These are phyloP conservation scores for Micromys minutus DNA, from an alignment of 2,113 vertebrate species.

Conservation along the genomic window DNA sequence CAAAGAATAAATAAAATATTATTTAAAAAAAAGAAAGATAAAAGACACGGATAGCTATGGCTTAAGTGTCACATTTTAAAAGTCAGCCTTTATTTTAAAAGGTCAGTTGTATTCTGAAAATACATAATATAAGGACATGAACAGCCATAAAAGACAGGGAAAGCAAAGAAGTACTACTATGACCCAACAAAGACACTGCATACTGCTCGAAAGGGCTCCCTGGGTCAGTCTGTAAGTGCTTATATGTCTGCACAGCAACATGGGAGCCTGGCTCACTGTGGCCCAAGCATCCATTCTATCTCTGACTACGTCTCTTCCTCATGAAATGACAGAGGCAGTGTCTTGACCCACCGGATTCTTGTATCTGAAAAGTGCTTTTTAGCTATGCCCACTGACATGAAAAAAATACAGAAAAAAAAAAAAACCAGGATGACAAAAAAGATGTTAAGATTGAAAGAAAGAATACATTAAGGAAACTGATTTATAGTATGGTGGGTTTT, in stretches of 20 bases:
- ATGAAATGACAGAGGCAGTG: background rate
- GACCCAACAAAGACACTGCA: background rate
- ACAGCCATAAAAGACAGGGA: background rate
- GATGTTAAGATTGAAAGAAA: background rate
- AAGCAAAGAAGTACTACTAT: too few species aligned
- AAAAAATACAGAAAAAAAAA: background rate
- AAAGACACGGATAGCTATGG: background rate
- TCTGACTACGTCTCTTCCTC: background rate
- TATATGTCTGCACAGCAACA: background rate
- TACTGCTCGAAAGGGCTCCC: background rate
- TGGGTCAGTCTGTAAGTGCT: background rate
- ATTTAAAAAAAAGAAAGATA: background rate
- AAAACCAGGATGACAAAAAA: background rate
- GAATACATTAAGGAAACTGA: background rate
- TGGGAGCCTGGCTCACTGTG: background rate
- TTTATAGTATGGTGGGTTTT: background rate
- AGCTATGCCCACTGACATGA: background rate
- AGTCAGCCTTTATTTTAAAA: background rate
- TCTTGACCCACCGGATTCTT: background rate
- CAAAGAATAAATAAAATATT: background rate
- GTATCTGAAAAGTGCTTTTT: background rate
- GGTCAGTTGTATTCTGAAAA: background rate
- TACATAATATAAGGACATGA: background rate
- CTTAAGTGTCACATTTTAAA: background rate
- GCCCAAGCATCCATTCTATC: background rate